phyloP scores from a whole-genome alignment of 2,797 vertebrate species.

The Sphenopsis melanotis region DNA sequence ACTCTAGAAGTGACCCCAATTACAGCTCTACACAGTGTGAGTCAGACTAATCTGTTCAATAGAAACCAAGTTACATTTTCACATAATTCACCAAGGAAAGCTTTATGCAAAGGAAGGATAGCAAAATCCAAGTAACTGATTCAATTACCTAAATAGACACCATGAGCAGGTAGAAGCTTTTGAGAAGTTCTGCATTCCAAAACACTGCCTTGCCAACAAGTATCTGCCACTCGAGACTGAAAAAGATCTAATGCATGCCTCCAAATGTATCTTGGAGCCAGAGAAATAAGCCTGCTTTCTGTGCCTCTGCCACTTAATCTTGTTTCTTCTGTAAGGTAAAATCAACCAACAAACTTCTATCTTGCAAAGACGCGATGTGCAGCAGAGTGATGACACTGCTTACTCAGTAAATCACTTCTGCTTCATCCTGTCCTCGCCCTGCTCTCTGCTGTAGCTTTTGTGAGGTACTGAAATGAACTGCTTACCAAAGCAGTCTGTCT shows the following conservation, averaged over 20 bases:
- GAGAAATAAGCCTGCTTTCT: not conserved
- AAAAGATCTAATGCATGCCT: not conserved
- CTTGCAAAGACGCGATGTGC: conserved; percentile 17
- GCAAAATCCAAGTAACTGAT: not conserved
- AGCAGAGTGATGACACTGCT: conserved; percentile 32
- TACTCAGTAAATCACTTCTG: conserved; percentile 55
- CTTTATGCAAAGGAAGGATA: not conserved
- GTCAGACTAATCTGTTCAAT: not conserved
- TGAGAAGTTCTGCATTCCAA: not conserved
- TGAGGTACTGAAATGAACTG: conserved; percentile 54
- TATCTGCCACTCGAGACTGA: fast-evolving
- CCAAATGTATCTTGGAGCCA: not conserved
- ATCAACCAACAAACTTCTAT: not conserved
- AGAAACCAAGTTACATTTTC: not conserved
- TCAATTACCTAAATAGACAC: not conserved
- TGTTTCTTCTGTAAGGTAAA: conserved; percentile 3
- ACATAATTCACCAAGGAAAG: not conserved
- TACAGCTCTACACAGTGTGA: not conserved
- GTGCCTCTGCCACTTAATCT: not conserved
- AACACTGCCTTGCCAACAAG: not conserved
- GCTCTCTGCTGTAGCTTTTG: conserved; percentile 30
- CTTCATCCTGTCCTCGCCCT: conserved; percentile 4
- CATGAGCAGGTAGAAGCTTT: not conserved
- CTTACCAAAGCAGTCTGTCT: conserved; percentile 59
- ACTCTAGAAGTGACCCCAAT: not conserved